A percentile compares a stretch with the other conserved stretches of the same genome.
These are phyloP conservation scores for Myotis lucifugus DNA, from an alignment of 2,113 vertebrate genomes.

Conservation along the genomic window DNA sequence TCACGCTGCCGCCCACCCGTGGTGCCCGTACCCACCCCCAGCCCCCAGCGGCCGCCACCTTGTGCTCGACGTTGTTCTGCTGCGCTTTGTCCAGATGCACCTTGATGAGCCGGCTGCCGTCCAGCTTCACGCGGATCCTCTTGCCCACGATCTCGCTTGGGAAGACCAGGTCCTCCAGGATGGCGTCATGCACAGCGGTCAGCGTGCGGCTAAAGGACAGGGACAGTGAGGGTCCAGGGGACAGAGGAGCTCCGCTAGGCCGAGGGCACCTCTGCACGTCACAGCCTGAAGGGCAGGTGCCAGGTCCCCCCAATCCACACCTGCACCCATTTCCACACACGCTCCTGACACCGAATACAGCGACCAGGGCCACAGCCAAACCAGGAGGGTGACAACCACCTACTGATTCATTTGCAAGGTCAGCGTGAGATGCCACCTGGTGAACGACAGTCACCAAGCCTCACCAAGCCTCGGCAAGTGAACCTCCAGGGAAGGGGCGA, in stretches of 20 bases:
- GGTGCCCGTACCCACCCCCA: too few species aligned
- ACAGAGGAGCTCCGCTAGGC: rapidly evolving
- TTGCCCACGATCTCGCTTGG: constrained; percentile 99
- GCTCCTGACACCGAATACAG: rapidly evolving
- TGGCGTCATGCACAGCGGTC: constrained; percentile 96
- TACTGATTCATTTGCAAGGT: rapidly evolving
- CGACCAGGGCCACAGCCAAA: neutral
- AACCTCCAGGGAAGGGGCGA: neutral
- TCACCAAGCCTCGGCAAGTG: rapidly evolving
- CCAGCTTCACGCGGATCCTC: constrained; percentile 96
- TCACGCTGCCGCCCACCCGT: neutral
- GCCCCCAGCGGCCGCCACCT: constrained; percentile 84
- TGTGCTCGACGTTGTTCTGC: constrained; percentile 99
- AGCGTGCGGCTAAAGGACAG: constrained; percentile 91
- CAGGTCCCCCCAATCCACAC: neutral
- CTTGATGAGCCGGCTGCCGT: constrained; percentile 98
- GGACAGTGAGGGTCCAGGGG: neutral
- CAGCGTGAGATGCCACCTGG: rapidly evolving
- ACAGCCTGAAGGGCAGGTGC: rapidly evolving
- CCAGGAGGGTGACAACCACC: rapidly evolving
- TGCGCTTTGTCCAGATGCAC: constrained; percentile 99
- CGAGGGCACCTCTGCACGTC: neutral
- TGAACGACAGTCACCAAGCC: too few species aligned
- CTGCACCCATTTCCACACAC: rapidly evolving
- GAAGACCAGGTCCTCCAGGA: constrained; percentile 98